A percentile compares a stretch with the other conserved stretches of the same genome.
phyloP scores from a whole-genome alignment of 1,140 invertebrate genomes.

The Drepana arcuata region DNA sequence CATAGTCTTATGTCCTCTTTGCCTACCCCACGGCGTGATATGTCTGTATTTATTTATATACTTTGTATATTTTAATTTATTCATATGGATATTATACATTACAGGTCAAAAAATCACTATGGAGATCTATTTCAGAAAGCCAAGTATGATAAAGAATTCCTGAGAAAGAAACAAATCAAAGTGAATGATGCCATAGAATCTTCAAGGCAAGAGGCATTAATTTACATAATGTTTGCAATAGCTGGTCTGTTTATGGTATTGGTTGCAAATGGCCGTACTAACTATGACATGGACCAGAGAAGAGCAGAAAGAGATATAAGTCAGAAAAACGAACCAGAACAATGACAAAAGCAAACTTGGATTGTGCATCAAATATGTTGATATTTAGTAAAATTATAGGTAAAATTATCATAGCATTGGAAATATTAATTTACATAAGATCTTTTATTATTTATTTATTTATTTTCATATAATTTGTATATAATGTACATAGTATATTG shows the following conservation, averaged over 20 bases:
- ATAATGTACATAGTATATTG: conserved; percentile 25
- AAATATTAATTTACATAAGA: conserved; percentile 1
- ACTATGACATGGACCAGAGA: conserved; percentile 34
- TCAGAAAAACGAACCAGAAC: neutral
- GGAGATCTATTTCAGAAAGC: conserved; percentile 36
- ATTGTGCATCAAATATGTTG: neutral
- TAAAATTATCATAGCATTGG: neutral
- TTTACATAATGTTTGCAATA: conserved; percentile 27
- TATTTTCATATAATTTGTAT: conserved; percentile 10
- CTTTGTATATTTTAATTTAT: too few relatives aligned
- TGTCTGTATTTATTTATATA: too few relatives aligned
- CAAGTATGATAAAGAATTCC: conserved; percentile 31
- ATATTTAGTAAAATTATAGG: neutral
- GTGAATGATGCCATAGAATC: conserved; percentile 8
- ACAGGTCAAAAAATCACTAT: conserved; percentile 54
- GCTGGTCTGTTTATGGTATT: conserved; percentile 24
- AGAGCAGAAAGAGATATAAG: conserved; percentile 7
- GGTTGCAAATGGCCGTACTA: conserved; percentile 23
- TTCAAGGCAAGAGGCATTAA: conserved; percentile 26
- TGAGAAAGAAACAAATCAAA: conserved; percentile 24
- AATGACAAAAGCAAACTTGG: neutral
- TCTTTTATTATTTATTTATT: neutral
- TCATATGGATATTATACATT: conserved; percentile 48
- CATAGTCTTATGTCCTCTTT: conserved; percentile 11
- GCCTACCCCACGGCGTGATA: too few relatives aligned